Percentiles rank a stretch among this genome's conserved stretches.
These are phyloP conservation scores for Strigops habroptila DNA, from an alignment of 2,113 vertebrate species.

Conservation along the genomic window DNA sequence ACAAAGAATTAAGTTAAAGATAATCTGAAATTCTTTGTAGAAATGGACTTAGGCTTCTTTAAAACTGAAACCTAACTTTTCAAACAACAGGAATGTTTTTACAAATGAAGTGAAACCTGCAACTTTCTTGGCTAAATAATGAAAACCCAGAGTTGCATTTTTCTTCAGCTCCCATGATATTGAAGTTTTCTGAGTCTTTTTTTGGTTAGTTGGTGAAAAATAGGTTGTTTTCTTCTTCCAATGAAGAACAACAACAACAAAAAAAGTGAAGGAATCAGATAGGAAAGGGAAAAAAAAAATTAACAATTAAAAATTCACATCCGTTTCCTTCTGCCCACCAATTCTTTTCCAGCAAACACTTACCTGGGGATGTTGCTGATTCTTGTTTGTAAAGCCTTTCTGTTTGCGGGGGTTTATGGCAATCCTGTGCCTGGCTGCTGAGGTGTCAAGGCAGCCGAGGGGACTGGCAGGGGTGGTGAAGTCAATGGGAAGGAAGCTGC, in stretches of 20 bases:
- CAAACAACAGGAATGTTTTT: neutral
- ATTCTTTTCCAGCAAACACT: conserved; percentile 12
- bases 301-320: neutral
- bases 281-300: neutral
- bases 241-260: neutral
- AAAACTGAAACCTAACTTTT: neutral
- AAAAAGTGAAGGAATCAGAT: neutral
- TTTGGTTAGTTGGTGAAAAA: neutral
- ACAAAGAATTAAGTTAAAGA: neutral
- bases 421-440: conserved; percentile 85
- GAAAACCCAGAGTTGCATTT: neutral
- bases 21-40: neutral
- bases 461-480: conserved; percentile 79
- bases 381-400: conserved; percentile 75
- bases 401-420: conserved; percentile 77
- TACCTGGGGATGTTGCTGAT: conserved; percentile 62
- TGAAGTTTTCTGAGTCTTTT: neutral
- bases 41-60: neutral
- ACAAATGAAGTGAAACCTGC: neutral
- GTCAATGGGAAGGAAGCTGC: conserved; percentile 61
- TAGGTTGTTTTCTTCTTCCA: neutral
- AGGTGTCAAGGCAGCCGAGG: conserved; percentile 80
- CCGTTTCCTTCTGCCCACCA: neutral
- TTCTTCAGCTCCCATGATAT: neutral
- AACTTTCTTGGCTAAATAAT: neutral